Evolutionary conservation across 2,888 invertebrate species (phyloP).

Genomic region (Torymus aiolomorphi): DNA sequence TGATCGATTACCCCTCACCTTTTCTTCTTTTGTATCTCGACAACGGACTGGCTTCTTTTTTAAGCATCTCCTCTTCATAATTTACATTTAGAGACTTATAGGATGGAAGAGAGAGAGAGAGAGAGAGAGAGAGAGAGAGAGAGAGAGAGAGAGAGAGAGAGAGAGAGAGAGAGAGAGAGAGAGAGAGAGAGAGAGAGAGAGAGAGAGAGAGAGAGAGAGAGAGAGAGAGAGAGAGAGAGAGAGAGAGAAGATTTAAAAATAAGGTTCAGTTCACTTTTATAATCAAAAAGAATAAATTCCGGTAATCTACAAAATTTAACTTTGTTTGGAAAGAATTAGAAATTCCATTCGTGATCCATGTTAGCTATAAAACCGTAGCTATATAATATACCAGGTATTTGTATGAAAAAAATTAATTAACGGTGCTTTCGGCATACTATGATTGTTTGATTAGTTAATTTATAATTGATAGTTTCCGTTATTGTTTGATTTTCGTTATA

Average conservation of each 20-base stretch:
- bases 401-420: too few species aligned
- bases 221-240: neutral
- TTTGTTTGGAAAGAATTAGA: too few species aligned
- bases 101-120: neutral
- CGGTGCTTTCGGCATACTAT: too few species aligned
- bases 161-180: neutral
- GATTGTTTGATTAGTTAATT: too few species aligned
- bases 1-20: conserved; percentile 52
- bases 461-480: too few species aligned
- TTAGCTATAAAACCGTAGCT: too few species aligned
- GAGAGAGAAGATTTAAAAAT: neutral
- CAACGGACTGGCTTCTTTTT: conserved; percentile 14
- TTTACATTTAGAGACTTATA: conserved; percentile 25
- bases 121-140: neutral
- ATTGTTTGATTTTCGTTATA: too few species aligned
- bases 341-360: too few species aligned
- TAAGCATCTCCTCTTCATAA: conserved; percentile 40
- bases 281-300: too few species aligned
- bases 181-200: neutral
- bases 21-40: conserved; percentile 50
- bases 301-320: too few species aligned
- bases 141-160: neutral
- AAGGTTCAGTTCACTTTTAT: too few species aligned
- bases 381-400: too few species aligned
- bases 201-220: neutral